Evolutionary conservation across 92 coral and sea anemone species (phyloP), one percentile per base, ranked within the genome.

Genomic region (Epizoanthus fatuus): DNA sequence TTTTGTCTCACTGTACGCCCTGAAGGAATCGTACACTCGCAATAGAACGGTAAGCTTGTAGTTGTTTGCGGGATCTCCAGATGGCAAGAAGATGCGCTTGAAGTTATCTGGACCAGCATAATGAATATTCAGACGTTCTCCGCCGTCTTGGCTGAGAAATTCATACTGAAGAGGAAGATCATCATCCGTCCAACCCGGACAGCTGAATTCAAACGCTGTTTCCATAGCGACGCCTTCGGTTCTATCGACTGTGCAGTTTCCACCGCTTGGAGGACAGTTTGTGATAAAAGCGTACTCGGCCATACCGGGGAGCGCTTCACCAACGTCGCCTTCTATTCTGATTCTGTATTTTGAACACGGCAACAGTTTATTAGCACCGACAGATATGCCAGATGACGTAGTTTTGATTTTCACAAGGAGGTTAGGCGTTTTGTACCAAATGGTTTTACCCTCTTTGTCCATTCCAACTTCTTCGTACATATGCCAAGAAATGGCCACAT

Each of bases 171-270:
- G 89, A 14, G 94, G 91, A 0, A 55, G 72, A 25, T 92, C 98
- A 10, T 83, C 87, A 81, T 96, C 98, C 6, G 38, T 79, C 98
- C 98, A 96, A 13, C 94, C 98, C 4, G 58, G 85, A 85, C 98
- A 96, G 9, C 88, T 69, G 60, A 96, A 95, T 16, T 86, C 90
- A 67, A 96, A 96, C 16, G 67, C 75, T 47, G 98, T 96, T 7
- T 72, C 79, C 80, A 96, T 86, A 6, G 97, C 98, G 38, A 69
- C 79, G 4, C 99, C 98, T 9, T 82, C 72, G 3, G 6, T 5
- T 66, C 79, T 74, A 52, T 91, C 90, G 38, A 94, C 94, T 7
- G 75, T 57, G 62, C 99, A 96, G 16, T 80, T 89, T 7, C 99
- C 99, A 4, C 94, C 96, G 4, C 63, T 53, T 10, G 98, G 98